phyloP scores from a whole-genome alignment of 2,888 invertebrate genomes.

The Cabera pusaria region DNA sequence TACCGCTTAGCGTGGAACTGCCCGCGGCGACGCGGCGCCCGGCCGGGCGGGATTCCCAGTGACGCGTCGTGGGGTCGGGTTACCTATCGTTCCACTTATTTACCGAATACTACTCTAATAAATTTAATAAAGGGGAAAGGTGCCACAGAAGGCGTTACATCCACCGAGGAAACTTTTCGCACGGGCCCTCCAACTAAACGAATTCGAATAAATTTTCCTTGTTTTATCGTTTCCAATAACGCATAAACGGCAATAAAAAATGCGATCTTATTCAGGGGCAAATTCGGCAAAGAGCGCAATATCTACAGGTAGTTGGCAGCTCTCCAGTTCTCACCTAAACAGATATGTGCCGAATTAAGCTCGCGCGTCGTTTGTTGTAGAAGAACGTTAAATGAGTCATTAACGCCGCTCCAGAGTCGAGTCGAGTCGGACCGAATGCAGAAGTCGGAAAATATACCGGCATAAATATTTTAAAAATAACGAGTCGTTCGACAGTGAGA shows the following conservation, averaged over 20 bases:
- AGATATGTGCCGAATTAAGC: conserved; percentile 60
- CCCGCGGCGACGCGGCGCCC: conserved; percentile 34
- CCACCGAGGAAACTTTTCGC: conserved; percentile 40
- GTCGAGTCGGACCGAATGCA: conserved; percentile 26
- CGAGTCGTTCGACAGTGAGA: conserved; percentile 53
- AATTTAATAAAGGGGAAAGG: conserved; percentile 72
- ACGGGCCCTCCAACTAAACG: conserved; percentile 36
- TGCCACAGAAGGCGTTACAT: conserved; percentile 53
- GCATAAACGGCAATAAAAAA: conserved; percentile 44
- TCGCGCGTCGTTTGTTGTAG: conserved; percentile 37
- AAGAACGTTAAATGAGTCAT: conserved; percentile 57
- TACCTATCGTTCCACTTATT: conserved; percentile 67
- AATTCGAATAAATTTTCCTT: conserved; percentile 36
- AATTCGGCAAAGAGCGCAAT: conserved; percentile 55
- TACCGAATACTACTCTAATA: conserved; percentile 68
- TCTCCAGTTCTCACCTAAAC: conserved; percentile 66
- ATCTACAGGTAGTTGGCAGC: conserved; percentile 79
- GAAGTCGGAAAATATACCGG: conserved; percentile 32
- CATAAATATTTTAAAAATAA: conserved; percentile 45
- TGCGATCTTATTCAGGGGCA: conserved; percentile 47
- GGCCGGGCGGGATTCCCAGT: conserved; percentile 55
- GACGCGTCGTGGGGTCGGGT: conserved; percentile 53
- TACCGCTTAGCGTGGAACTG: conserved; percentile 61
- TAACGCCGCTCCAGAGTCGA: conserved; percentile 24
- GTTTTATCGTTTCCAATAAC: conserved; percentile 49